Evolutionary conservation across 2,888 invertebrate species (phyloP).

Genomic region (Malthinus flaveolus): DNA sequence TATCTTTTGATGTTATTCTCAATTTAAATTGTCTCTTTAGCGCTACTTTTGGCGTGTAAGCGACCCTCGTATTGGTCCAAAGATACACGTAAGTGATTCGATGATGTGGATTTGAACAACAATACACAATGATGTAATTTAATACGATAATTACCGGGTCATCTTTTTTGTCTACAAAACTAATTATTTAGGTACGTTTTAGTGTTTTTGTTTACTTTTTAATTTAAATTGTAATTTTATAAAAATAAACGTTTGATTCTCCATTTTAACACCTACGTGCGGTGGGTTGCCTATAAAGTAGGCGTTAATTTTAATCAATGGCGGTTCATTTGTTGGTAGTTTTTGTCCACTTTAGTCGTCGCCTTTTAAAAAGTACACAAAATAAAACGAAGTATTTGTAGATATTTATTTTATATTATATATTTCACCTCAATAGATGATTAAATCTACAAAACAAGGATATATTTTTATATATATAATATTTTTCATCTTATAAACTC

Average conservation of each 20-base stretch:
- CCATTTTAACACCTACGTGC: too few relatives aligned
- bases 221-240: too few relatives aligned
- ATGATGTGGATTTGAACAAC: background rate
- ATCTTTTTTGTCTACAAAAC: background rate
- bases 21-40: background rate
- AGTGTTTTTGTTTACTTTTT: too few relatives aligned
- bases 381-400: conserved; percentile 16
- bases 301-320: too few relatives aligned
- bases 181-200: too few relatives aligned
- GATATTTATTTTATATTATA: conserved; percentile 30
- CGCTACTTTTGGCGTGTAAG: background rate
- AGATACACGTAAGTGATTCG: background rate
- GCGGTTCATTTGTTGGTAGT: too few relatives aligned
- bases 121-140: conserved; percentile 3
- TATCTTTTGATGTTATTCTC: background rate
- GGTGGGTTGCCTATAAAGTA: too few relatives aligned
- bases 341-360: too few relatives aligned
- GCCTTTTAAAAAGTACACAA: too few relatives aligned
- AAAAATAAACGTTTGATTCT: too few relatives aligned
- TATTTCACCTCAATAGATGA: conserved; percentile 45
- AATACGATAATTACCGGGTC: background rate
- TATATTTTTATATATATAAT: conserved; percentile 42
- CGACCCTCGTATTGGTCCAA: background rate
- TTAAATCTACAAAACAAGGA: conserved; percentile 53
- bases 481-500: conserved; percentile 51